Percentiles rank a stretch among this genome's conserved stretches.
phyloP scores from a whole-genome alignment of 1,140 invertebrate genomes.

The Nylanderia fulva region DNA sequence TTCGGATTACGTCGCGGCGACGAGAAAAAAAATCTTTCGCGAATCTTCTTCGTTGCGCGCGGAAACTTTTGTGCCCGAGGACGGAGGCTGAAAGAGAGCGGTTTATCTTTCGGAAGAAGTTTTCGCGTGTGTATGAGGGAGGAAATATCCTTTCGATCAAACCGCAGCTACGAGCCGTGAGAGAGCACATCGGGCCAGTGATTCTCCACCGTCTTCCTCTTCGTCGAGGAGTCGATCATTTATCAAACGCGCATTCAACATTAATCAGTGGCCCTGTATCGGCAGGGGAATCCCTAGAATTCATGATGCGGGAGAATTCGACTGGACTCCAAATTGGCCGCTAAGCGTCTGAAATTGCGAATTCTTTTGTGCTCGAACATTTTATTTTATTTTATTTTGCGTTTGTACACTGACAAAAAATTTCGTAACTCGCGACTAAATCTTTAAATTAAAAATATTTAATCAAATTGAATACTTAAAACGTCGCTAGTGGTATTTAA shows the following conservation, averaged over 20 bases:
- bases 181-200: slow-evolving; percentile 36
- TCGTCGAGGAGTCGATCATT: slow-evolving; percentile 54
- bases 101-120: slow-evolving; percentile 74
- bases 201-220: slow-evolving; percentile 53
- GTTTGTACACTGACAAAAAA: no score
- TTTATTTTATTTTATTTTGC: not conserved
- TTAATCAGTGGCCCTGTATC: slow-evolving; percentile 40
- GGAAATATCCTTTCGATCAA: slow-evolving; percentile 75
- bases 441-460: no score
- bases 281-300: slow-evolving; percentile 19
- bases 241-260: slow-evolving; percentile 50
- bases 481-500: no score
- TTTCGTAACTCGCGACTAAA: no score
- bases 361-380: not conserved
- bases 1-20: slow-evolving; percentile 56
- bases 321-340: slow-evolving; percentile 29
- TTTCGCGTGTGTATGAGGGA: slow-evolving; percentile 63
- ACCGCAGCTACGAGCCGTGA: slow-evolving; percentile 65
- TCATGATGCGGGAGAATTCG: slow-evolving; percentile 33
- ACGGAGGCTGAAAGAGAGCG: slow-evolving; percentile 45
- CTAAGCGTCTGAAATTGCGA: not conserved
- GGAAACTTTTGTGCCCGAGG: slow-evolving; percentile 54
- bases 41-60: slow-evolving; percentile 62
- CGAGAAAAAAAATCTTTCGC: slow-evolving; percentile 70
- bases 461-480: no score